Conservation (phyloP, 2,113 vertebrate species). For the Gasterosteus aculeatus region DNA sequence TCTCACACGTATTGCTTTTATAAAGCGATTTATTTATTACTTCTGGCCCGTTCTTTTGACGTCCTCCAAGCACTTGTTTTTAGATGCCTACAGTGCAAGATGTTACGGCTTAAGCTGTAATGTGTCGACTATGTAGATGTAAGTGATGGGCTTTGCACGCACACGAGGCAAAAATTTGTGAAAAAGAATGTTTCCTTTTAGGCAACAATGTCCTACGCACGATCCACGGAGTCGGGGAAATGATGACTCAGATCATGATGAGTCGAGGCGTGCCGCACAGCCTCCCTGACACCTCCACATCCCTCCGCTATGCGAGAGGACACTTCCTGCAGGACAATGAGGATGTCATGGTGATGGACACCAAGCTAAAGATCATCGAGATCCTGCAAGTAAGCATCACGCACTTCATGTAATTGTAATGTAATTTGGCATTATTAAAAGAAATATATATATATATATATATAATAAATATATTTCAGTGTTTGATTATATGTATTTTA, state of each 20-base stretch:
- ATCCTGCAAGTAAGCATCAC: constrained; percentile 90
- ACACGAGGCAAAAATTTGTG: constrained; percentile 3
- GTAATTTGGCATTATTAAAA: background rate
- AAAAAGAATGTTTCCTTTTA: constrained; percentile 60
- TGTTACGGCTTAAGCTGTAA: background rate
- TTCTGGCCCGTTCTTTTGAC: background rate
- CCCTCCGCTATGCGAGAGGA: constrained; percentile 84
- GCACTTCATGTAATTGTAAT: background rate
- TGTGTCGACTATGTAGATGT: background rate
- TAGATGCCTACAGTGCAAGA: background rate
- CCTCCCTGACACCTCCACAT: constrained; percentile 82
- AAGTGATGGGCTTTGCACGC: no score
- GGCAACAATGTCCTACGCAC: constrained; percentile 98
- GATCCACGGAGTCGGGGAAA: constrained; percentile 97
- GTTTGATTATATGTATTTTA: background rate
- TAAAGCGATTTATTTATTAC: no score
- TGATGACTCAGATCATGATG: constrained; percentile 99
- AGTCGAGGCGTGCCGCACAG: constrained; percentile 90
- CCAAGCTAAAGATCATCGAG: constrained; percentile 97
- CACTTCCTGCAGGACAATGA: constrained; percentile 83
- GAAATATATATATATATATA: no score
- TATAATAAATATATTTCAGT: no score
- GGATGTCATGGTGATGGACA: constrained; percentile 97
- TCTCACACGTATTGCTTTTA: background rate
- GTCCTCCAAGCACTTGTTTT: background rate